A percentile compares a stretch with the other conserved stretches of the same genome.
phyloP scores from a whole-genome alignment of 2,113 vertebrate genomes.

The Irena cyanogastra region DNA sequence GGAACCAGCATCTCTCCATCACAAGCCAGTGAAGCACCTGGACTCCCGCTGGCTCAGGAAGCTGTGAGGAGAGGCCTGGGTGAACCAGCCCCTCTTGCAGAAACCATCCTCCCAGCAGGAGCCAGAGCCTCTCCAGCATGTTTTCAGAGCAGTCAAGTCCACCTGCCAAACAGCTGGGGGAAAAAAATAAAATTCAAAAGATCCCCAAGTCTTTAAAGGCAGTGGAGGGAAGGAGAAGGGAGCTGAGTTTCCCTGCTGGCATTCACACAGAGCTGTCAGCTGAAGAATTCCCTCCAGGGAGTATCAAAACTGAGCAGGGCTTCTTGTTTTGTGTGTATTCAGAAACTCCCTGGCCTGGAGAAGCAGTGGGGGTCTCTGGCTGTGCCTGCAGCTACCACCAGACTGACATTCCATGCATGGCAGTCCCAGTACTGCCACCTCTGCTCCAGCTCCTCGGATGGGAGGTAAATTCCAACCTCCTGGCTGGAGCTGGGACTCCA shows the following conservation, averaged over 20 bases:
- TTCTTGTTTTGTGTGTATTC: neutral
- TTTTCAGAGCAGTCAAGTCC: slow-evolving; percentile 35
- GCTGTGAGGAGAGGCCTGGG: neutral
- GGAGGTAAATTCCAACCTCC: neutral
- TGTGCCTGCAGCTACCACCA: neutral
- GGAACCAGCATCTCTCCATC: neutral
- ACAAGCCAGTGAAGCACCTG: neutral
- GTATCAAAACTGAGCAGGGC: neutral
- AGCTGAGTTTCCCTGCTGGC: neutral
- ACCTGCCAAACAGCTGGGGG: neutral
- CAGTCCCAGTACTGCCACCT: neutral
- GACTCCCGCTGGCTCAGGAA: neutral
- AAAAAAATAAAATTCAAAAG: neutral
- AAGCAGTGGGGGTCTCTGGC: neutral
- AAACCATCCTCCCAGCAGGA: slow-evolving; percentile 41
- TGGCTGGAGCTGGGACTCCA: neutral
- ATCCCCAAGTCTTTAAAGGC: neutral
- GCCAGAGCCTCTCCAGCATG: neutral
- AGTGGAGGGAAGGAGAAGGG: slow-evolving; percentile 7
- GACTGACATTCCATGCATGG: neutral
- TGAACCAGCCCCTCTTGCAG: neutral
- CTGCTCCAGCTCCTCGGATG: neutral
- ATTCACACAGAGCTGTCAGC: neutral
- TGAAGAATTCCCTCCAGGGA: slow-evolving; percentile 7
- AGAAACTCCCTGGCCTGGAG: neutral